Conservation (phyloP, 2,888 invertebrate species). For the Eupithecia vulgata region DNA sequence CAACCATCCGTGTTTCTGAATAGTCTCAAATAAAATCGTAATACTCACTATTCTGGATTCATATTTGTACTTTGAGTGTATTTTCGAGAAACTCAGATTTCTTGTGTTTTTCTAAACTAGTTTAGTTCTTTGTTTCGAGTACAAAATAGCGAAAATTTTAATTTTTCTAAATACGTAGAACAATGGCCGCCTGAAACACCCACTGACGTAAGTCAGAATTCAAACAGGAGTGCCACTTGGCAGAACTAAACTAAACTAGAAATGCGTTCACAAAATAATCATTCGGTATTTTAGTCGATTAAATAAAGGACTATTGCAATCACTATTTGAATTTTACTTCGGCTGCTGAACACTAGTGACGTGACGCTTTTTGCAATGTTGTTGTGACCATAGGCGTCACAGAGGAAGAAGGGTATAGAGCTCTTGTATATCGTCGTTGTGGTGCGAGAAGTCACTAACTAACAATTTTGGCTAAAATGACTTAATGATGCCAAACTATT, state of each 20-base stretch:
- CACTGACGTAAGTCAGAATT: constrained; percentile 82
- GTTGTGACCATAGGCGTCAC: no score
- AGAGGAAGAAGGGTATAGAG: no score
- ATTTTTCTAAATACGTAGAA: constrained; percentile 75
- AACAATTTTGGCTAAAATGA: no score
- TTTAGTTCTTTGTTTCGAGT: constrained; percentile 75
- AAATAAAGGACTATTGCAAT: not conserved
- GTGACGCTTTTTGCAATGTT: constrained; percentile 16
- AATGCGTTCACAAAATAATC: constrained; percentile 63
- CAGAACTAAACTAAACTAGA: constrained; percentile 63
- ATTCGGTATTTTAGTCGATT: not conserved
- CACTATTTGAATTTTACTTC: not conserved
- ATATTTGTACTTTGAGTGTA: constrained; percentile 83
- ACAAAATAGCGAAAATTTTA: constrained; percentile 76
- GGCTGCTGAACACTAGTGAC: constrained; percentile 8
- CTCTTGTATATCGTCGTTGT: no score
- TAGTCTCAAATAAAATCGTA: constrained; percentile 60
- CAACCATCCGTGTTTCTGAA: constrained; percentile 71
- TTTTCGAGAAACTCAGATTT: constrained; percentile 66
- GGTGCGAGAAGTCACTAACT: no score
- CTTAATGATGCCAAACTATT: no score
- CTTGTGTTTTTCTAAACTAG: constrained; percentile 64
- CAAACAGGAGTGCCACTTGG: constrained; percentile 82
- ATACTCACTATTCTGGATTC: constrained; percentile 94
- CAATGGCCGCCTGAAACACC: constrained; percentile 83